Evolutionary conservation across 2,888 invertebrate species (phyloP).

Genomic region (Reticulitermes lucifugus): DNA sequence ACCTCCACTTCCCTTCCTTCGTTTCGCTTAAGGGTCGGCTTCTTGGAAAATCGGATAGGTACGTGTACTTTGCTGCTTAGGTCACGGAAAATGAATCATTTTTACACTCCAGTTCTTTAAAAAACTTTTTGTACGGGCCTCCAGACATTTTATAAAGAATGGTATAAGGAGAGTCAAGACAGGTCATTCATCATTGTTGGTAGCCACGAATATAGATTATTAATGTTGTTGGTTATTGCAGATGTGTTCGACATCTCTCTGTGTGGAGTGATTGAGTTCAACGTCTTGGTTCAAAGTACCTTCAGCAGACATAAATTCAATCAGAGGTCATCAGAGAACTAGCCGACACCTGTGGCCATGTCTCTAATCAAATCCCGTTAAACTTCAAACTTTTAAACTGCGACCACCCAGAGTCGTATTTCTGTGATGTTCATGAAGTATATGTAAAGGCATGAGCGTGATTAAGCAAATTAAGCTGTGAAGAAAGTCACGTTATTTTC

Average conservation of each 20-base stretch:
- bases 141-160: conserved; percentile 11
- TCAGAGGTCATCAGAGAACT: neutral
- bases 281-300: conserved; percentile 4
- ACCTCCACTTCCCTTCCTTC: conserved; percentile 2
- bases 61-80: neutral
- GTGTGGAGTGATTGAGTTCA: conserved; percentile 17
- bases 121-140: neutral
- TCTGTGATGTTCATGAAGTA: no score
- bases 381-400: neutral
- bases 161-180: conserved; percentile 24
- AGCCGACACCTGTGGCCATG: neutral
- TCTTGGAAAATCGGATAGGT: neutral
- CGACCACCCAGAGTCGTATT: neutral
- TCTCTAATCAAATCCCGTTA: neutral
- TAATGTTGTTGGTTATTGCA: conserved; percentile 19
- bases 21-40: conserved; percentile 1
- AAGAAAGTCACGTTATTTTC: no score
- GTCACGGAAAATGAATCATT: conserved; percentile 45
- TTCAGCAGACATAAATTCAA: conserved; percentile 5
- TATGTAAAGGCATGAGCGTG: no score
- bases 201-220: conserved; percentile 2
- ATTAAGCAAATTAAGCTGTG: no score
- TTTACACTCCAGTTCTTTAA: conserved; percentile 42
- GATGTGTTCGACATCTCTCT: conserved; percentile 7
- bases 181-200: conserved; percentile 21